phyloP scores from a whole-genome alignment of 1,140 invertebrate genomes.

The Gryllus bimaculatus region DNA sequence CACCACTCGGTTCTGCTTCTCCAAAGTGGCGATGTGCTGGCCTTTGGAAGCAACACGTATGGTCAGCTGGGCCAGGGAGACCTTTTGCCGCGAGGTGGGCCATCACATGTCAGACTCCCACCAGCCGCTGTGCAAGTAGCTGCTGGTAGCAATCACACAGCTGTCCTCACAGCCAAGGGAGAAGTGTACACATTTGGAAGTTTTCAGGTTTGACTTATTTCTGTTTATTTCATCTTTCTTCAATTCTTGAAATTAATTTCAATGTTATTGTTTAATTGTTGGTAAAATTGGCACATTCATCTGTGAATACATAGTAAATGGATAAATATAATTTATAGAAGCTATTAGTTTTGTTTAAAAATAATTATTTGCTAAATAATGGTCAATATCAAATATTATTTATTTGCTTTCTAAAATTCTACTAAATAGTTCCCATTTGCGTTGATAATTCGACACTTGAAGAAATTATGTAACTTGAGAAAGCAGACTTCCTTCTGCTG shows the following conservation, averaged over 20 bases:
- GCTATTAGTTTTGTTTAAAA: neutral
- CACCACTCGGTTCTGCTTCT: slow-evolving; percentile 74
- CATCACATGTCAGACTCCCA: slow-evolving; percentile 66
- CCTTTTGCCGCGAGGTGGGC: slow-evolving; percentile 58
- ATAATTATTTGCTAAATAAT: too few species aligned
- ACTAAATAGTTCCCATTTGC: too few species aligned
- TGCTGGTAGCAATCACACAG: slow-evolving; percentile 91
- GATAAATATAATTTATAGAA: neutral
- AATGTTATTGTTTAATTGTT: too few species aligned
- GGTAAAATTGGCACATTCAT: neutral
- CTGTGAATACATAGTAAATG: neutral
- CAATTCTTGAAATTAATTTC: too few species aligned
- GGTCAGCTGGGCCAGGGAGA: slow-evolving; percentile 85
- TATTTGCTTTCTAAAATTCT: too few species aligned
- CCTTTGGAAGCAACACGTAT: slow-evolving; percentile 58
- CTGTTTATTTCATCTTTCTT: slow-evolving; percentile 17
- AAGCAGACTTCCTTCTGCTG: too few species aligned
- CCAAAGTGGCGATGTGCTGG: slow-evolving; percentile 66
- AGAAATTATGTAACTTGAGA: too few species aligned
- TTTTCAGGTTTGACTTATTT: slow-evolving; percentile 55
- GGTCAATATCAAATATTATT: too few species aligned
- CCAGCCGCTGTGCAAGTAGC: slow-evolving; percentile 63
- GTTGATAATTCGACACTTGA: too few species aligned
- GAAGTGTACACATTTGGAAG: slow-evolving; percentile 91
- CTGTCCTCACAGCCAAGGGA: slow-evolving; percentile 78